Conservation (phyloP, 1,140 invertebrate genomes). For the Melanaphis sacchari region DNA sequence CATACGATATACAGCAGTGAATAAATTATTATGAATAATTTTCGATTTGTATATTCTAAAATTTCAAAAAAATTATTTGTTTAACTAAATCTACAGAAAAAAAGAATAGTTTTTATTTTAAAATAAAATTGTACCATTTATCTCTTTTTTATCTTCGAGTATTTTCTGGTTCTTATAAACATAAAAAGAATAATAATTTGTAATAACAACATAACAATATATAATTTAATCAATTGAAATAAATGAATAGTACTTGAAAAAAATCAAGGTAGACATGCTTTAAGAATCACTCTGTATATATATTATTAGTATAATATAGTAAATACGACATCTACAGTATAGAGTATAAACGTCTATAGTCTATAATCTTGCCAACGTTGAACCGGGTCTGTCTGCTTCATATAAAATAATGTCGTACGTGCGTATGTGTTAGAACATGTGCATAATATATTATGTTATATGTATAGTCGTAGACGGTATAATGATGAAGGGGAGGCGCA, state of each 20-base stretch:
- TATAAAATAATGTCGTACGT: not conserved
- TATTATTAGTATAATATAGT: not conserved
- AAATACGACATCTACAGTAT: not conserved
- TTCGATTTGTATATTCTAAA: not conserved
- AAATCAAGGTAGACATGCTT: not conserved
- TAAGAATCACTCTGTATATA: not conserved
- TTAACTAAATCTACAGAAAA: not conserved
- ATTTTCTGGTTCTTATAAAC: not conserved
- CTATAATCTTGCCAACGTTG: too few species aligned
- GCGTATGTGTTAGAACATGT: not conserved
- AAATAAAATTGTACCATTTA: not conserved
- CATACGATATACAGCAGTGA: not conserved
- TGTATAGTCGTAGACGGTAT: not conserved
- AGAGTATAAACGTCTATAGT: too few species aligned
- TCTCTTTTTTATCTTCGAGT: not conserved
- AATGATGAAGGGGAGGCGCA: not conserved
- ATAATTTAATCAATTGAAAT: not conserved
- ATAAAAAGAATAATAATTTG: too few species aligned
- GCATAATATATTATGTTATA: not conserved
- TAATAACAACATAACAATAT: not conserved
- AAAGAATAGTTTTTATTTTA: not conserved
- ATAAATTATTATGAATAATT: not conserved
- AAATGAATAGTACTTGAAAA: not conserved
- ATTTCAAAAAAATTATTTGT: not conserved
- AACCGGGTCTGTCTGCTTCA: not conserved